Evolutionary conservation across 1,140 invertebrate species (phyloP), one percentile per base, ranked within the genome.

Genomic region (Trypoxylus dichotomus): DNA sequence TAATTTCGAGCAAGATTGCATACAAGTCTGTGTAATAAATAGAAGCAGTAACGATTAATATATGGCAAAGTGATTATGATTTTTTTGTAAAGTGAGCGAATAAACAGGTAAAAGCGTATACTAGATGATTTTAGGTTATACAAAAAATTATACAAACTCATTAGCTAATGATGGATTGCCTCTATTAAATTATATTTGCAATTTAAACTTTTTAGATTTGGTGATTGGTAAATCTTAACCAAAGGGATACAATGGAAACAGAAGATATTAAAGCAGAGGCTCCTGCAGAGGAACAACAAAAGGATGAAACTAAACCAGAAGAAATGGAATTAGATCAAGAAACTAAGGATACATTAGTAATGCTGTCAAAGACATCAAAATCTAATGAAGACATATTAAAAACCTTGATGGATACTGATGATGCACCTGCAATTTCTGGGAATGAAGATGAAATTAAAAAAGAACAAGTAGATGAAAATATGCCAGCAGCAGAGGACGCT

Each of bases 311-410:
- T 25, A 68, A 68, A 68, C 6, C 60, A 25, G 60, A 68, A 24
- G 60, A 68, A 68, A 68, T 68, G 60, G 60, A 68, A 68, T 27
- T 68, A 29, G 60, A 68, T 68, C 60, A 68, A 15, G 60, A 68
- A 8, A 25, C 60, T 0, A 68, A 68, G 15, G 25, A 29, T 27
- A 6, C 24, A 0, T 24, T 68, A 11, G 60, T 27, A 29, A 24
- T 68, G 24, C 11, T 68, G 24, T 68, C 60, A 3, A 68, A 25
- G 15, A 68, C 21, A 0, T 27, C 60, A 3, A 68, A 68, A 27
- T 68, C 60, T 24, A 68, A 68, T 68, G 60, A 68, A 25, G 60
- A 68, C 24, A 68, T 68, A 29, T 68, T 68, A n/a, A 68, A 68
- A 24, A 68, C 60, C 13, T 27, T 68, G 8, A 68, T 68, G 60